Conservation (phyloP, 2,113 vertebrate species). For the Nestor notabilis region DNA sequence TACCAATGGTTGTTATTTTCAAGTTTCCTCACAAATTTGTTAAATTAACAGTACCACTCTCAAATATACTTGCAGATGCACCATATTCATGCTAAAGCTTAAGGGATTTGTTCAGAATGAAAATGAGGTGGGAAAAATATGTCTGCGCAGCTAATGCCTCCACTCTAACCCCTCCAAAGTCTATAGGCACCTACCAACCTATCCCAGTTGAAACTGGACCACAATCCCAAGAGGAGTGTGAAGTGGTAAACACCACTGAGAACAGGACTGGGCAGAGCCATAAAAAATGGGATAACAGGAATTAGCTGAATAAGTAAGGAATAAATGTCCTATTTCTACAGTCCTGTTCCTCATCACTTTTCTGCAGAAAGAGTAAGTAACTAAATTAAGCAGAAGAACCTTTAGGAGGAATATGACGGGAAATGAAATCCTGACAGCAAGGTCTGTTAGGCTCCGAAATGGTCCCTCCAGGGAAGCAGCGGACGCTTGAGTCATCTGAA, state of each 20-base stretch:
- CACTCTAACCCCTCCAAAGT: neutral
- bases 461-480: conserved; percentile 16
- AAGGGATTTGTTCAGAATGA: neutral
- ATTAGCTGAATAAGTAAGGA: neutral
- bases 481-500: conserved; percentile 22
- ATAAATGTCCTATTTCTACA: neutral
- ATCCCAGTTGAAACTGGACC: neutral
- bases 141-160: neutral
- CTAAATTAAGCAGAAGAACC: conserved; percentile 42
- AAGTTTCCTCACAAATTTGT: neutral
- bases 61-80: neutral
- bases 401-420: conserved; percentile 17
- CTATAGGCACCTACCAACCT: neutral
- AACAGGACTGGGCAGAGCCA: neutral
- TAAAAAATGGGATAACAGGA: neutral
- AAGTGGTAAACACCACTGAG: neutral
- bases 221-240: accelerated
- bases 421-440: neutral
- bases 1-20: neutral
- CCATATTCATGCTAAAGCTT: neutral
- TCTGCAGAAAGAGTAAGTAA: conserved; percentile 10
- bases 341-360: conserved; percentile 33
- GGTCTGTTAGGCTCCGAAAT: neutral
- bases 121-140: neutral
- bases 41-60: neutral